phyloP scores from a whole-genome alignment of 2,113 vertebrate genomes.

The Brienomyrus brachyistius region DNA sequence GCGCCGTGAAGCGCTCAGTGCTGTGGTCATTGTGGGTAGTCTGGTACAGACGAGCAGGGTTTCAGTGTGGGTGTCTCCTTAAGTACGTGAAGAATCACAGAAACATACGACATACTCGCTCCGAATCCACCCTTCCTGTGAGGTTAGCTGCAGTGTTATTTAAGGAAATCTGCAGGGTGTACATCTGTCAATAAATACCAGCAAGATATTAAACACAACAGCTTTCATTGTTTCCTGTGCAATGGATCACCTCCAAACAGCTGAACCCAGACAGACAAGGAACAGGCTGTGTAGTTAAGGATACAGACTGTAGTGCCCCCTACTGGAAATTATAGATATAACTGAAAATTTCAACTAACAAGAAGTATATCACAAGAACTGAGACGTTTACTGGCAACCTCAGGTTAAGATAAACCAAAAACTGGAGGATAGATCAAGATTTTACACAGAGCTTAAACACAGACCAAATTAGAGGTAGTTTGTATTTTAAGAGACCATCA shows the following conservation, averaged over 20 bases:
- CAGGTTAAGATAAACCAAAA: not conserved
- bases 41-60: not conserved
- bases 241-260: not conserved
- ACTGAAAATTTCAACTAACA: not conserved
- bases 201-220: not conserved
- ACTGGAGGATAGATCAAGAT: not conserved
- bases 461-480: not conserved
- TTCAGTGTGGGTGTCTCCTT: not conserved
- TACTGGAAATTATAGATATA: not conserved
- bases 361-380: not conserved
- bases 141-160: slow-evolving; percentile 1
- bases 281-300: not conserved
- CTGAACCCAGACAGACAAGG: not conserved
- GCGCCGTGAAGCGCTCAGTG: not conserved
- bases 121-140: not conserved
- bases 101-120: not conserved
- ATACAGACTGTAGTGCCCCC: not conserved
- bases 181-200: not conserved
- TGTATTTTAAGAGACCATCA: not conserved
- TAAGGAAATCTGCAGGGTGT: not conserved
- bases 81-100: not conserved
- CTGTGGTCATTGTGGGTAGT: not conserved
- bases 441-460: not conserved
- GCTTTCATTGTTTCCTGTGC: slow-evolving; percentile 3
- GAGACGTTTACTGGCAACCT: not conserved